Evolutionary conservation across 1,140 invertebrate species (phyloP).

Genomic region (Drosophila tsacasi): DNA sequence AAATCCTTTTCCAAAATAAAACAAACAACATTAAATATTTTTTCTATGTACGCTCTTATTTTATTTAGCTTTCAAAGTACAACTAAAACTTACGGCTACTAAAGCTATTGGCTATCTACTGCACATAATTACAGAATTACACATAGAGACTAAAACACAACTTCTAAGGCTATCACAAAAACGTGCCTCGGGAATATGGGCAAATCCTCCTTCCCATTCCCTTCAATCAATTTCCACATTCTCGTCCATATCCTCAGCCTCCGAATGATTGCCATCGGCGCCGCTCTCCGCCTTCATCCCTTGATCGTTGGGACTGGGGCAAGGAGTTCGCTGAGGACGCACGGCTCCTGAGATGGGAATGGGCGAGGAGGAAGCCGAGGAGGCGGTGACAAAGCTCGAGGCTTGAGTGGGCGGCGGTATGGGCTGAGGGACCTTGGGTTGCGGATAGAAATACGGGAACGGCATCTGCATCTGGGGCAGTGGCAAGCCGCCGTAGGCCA

Average conservation of each 20-base stretch:
- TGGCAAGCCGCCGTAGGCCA: conserved; percentile 81
- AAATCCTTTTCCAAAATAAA: background rate
- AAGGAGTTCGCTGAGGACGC: conserved; percentile 52
- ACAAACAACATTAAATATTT: background rate
- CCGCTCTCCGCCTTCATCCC: conserved; percentile 63
- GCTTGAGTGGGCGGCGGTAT: conserved; percentile 76
- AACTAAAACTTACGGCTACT: conserved; percentile 71
- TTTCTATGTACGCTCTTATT: conserved; percentile 43
- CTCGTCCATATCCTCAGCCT: conserved; percentile 69
- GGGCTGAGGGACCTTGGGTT: conserved; percentile 79
- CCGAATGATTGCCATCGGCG: conserved; percentile 67
- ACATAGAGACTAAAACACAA: conserved; percentile 52
- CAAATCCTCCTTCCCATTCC: background rate
- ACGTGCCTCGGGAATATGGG: conserved; percentile 1
- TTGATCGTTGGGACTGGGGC: conserved; percentile 52
- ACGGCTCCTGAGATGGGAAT: conserved; percentile 31
- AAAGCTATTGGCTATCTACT: conserved; percentile 60
- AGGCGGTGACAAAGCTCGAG: conserved; percentile 53
- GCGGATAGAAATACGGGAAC: conserved; percentile 84
- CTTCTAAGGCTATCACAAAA: conserved; percentile 67
- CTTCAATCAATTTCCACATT: conserved; percentile 83
- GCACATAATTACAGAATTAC: conserved; percentile 6
- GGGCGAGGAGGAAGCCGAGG: conserved; percentile 77
- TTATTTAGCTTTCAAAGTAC: conserved; percentile 46
- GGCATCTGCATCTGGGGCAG: conserved; percentile 79